Percentiles rank a stretch among this genome's conserved stretches.
phyloP scores from a whole-genome alignment of 1,140 invertebrate species.

The Drosophila pandora region DNA sequence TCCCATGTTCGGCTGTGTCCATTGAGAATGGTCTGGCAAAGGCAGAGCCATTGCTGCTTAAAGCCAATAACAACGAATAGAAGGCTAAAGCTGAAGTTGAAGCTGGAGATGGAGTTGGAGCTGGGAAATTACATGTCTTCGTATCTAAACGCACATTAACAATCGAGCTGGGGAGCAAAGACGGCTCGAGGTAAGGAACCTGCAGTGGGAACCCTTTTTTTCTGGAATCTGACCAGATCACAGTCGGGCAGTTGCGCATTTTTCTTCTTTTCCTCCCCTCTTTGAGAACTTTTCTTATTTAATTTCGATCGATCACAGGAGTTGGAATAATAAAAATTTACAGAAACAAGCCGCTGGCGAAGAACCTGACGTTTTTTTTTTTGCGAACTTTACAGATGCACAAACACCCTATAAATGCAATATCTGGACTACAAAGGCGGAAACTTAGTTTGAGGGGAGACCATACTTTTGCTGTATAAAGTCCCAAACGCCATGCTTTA shows the following conservation, averaged over 20 bases:
- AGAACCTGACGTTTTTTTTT: conserved; percentile 30
- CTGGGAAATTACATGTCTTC: conserved; percentile 79
- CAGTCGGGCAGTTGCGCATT: conserved; percentile 35
- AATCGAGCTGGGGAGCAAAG: conserved; percentile 62
- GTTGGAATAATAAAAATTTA: conserved; percentile 78
- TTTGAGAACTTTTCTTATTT: conserved; percentile 77
- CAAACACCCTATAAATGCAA: conserved; percentile 10
- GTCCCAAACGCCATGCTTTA: too few species aligned
- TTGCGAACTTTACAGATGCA: conserved; percentile 49
- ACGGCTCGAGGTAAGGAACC: background rate
- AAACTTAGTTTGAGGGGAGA: background rate
- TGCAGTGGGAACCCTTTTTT: conserved; percentile 21
- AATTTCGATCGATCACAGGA: conserved; percentile 80
- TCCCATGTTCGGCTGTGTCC: conserved; percentile 1
- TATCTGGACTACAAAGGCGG: background rate
- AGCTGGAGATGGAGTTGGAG: conserved; percentile 13
- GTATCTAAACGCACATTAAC: conserved; percentile 80
- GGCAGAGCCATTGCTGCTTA: conserved; percentile 12
- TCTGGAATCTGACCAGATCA: conserved; percentile 24
- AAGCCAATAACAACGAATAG: background rate
- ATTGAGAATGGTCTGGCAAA: conserved; percentile 67
- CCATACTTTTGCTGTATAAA: background rate
- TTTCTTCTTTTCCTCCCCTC: conserved; percentile 54
- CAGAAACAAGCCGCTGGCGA: conserved; percentile 59
- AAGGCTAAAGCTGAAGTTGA: conserved; percentile 1